phyloP scores from a whole-genome alignment of 2,113 vertebrate genomes.

The Phylloscopus trochiloides region DNA sequence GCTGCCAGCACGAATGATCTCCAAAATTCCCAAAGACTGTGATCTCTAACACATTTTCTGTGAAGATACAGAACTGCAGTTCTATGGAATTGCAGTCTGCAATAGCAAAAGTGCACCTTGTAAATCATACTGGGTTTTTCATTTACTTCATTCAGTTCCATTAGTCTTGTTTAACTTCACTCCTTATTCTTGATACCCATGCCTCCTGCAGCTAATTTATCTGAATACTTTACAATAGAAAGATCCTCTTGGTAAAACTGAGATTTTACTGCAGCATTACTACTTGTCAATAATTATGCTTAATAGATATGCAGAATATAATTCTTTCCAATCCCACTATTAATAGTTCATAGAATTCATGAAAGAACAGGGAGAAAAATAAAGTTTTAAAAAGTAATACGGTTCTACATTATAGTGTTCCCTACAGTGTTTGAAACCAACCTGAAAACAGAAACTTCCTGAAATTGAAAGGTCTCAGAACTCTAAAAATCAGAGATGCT shows the following conservation, averaged over 20 bases:
- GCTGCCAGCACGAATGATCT: not conserved
- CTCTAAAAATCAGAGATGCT: not conserved
- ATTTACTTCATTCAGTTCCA: not conserved
- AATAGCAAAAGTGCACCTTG: not conserved
- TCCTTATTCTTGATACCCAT: not conserved
- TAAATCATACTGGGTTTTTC: not conserved
- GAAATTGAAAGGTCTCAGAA: not conserved
- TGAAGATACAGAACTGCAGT: not conserved
- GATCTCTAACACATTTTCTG: not conserved
- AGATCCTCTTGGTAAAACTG: not conserved
- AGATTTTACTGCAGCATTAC: not conserved
- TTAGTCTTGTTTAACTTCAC: not conserved
- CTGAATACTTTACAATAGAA: not conserved
- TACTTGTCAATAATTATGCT: not conserved
- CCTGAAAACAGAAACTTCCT: not conserved
- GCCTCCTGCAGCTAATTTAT: not conserved
- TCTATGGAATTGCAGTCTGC: not conserved
- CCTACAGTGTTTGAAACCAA: not conserved
- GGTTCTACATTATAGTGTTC: not conserved
- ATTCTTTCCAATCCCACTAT: not conserved
- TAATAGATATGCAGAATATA: not conserved
- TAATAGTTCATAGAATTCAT: not conserved
- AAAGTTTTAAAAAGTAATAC: not conserved
- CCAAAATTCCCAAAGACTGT: not conserved
- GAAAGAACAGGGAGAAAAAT: not conserved